These are phyloP conservation scores for Eremophila alpestris DNA, from an alignment of 2,797 vertebrate species.

Conservation along the genomic window DNA sequence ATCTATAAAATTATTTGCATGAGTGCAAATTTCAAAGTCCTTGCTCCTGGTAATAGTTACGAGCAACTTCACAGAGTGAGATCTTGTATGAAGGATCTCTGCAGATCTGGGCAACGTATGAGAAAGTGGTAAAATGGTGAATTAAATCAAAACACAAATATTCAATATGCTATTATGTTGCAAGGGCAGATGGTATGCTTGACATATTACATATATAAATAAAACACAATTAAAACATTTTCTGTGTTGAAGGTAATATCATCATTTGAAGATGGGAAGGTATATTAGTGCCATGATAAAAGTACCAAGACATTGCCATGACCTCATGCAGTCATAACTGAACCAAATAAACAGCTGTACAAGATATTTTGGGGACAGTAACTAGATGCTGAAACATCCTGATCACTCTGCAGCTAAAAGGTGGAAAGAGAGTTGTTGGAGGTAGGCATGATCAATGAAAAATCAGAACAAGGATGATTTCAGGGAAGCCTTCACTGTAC, in stretches of 20 bases:
- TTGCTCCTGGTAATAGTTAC: not conserved
- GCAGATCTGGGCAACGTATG: not conserved
- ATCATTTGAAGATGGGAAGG: not conserved
- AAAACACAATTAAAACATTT: not conserved
- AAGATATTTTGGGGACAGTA: not conserved
- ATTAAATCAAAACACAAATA: not conserved
- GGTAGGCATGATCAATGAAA: not conserved
- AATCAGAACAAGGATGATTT: not conserved
- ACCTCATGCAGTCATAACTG: not conserved
- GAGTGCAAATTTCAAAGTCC: not conserved
- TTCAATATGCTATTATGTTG: not conserved
- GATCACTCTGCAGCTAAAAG: not conserved
- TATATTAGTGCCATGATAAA: not conserved
- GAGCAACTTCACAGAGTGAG: not conserved
- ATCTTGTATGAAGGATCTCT: not conserved
- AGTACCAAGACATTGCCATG: not conserved
- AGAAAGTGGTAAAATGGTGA: not conserved
- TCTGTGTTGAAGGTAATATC: not conserved
- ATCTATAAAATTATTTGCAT: not conserved
- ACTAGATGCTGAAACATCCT: not conserved
- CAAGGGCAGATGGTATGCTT: not conserved
- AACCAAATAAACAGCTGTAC: not conserved
- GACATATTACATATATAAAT: not conserved
- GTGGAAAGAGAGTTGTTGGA: accelerated
- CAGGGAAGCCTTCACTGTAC: not conserved